phyloP scores from a whole-genome alignment of 2,888 invertebrate species.

The Pomacea canaliculata region DNA sequence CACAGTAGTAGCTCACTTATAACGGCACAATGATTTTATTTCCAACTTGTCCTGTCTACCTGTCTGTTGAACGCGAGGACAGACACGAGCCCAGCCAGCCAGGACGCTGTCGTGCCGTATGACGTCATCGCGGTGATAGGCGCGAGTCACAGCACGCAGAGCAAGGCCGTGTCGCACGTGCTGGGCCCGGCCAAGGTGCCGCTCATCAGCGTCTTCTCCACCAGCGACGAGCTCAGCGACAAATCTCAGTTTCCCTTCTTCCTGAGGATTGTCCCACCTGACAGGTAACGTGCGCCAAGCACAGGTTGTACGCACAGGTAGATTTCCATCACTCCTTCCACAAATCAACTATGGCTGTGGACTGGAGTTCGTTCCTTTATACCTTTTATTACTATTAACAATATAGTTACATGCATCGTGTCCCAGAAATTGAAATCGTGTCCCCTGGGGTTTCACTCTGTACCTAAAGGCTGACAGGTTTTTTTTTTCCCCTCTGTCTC shows the following conservation, averaged over 20 bases:
- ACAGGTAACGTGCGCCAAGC: not conserved
- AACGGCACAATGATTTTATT: too few species aligned
- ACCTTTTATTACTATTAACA: too few species aligned
- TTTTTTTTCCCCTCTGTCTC: not conserved
- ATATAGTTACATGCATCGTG: too few species aligned
- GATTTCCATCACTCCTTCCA: too few species aligned
- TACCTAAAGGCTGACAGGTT: not conserved
- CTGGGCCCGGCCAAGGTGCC: constrained; percentile 40
- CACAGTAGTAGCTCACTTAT: too few species aligned
- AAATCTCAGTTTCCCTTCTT: constrained; percentile 37
- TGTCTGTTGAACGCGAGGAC: too few species aligned
- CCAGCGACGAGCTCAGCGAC: constrained; percentile 43
- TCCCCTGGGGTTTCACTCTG: not conserved
- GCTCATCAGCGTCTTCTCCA: constrained; percentile 42
- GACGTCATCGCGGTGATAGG: not conserved
- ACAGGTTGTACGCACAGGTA: too few species aligned
- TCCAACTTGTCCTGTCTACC: too few species aligned
- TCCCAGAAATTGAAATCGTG: not conserved
- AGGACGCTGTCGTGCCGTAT: not conserved
- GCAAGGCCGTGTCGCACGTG: constrained; percentile 35
- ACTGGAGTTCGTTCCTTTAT: too few species aligned
- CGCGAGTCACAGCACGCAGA: not conserved
- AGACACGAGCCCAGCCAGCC: too few species aligned
- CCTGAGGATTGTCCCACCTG: not conserved
- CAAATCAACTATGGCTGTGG: too few species aligned